A percentile compares a stretch with the other conserved stretches of the same genome.
Evolutionary conservation across 92 coral and sea anemone genomes (phyloP).

Genomic region (Epizoanthus ramosus): DNA sequence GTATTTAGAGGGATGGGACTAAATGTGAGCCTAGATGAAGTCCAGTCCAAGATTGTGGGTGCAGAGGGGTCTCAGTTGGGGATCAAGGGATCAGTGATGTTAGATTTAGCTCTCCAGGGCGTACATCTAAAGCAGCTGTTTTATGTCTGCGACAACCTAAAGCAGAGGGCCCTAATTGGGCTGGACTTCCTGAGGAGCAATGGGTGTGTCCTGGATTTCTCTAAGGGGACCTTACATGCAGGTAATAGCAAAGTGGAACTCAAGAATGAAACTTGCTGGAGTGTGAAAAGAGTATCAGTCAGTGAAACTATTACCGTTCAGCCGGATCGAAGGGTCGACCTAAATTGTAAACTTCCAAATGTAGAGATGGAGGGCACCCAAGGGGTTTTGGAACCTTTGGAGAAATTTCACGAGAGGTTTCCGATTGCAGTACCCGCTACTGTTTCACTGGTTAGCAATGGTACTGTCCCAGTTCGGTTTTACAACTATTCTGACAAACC

Average conservation of each 20-base stretch:
- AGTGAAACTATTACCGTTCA: slow-evolving; percentile 36
- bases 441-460: slow-evolving; percentile 22
- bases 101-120: slow-evolving; percentile 18
- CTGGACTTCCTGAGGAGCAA: slow-evolving; percentile 34
- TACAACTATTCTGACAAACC: slow-evolving; percentile 38
- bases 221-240: slow-evolving; percentile 20
- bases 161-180: slow-evolving; percentile 38
- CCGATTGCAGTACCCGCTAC: slow-evolving; percentile 38
- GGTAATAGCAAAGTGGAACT: slow-evolving; percentile 16
- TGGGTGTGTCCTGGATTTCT: slow-evolving; percentile 40
- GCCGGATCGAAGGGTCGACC: slow-evolving; percentile 35
- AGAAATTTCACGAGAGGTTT: slow-evolving; percentile 19
- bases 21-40: slow-evolving; percentile 27
- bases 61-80: slow-evolving; percentile 42
- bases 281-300: slow-evolving; percentile 42
- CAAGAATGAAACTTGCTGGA: slow-evolving; percentile 31
- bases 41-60: slow-evolving; percentile 45
- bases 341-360: slow-evolving; percentile 18
- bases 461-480: slow-evolving; percentile 29
- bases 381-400: slow-evolving; percentile 40
- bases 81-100: slow-evolving; percentile 43
- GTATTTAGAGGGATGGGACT: slow-evolving; percentile 16
- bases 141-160: slow-evolving; percentile 42
- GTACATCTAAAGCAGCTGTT: slow-evolving; percentile 41
- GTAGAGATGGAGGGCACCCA: slow-evolving; percentile 36